These are phyloP conservation scores for Hirtodrosophila confusa DNA, from an alignment of 2,888 invertebrate genomes.

Conservation along the genomic window DNA sequence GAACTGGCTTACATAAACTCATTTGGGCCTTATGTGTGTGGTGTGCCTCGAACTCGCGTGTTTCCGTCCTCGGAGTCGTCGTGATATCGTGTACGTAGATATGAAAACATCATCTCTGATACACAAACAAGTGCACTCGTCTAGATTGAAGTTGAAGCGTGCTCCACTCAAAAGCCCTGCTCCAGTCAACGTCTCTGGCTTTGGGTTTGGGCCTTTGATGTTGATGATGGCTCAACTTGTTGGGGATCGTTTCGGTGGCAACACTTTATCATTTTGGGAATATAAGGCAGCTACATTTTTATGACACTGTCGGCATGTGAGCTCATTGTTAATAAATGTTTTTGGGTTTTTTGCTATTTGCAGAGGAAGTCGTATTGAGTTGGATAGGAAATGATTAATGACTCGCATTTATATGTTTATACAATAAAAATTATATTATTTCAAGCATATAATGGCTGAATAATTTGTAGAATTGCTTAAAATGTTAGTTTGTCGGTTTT, in stretches of 20 bases:
- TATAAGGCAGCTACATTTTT: slow-evolving; percentile 66
- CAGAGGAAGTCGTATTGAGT: slow-evolving; percentile 50
- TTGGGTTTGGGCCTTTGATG: slow-evolving; percentile 6
- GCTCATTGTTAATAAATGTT: slow-evolving; percentile 19
- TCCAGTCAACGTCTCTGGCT: slow-evolving; percentile 19
- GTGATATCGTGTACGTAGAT: slow-evolving; percentile 71
- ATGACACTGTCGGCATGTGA: slow-evolving; percentile 29
- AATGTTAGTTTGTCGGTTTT: background rate
- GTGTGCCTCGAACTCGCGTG: slow-evolving; percentile 50
- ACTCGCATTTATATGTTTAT: slow-evolving; percentile 40
- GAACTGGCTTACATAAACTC: slow-evolving; percentile 63
- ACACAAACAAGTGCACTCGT: slow-evolving; percentile 56
- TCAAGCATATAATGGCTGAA: background rate
- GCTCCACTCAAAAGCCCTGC: slow-evolving; percentile 34
- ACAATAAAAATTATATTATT: slow-evolving; percentile 2
- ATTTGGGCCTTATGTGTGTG: slow-evolving; percentile 55
- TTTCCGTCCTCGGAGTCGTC: slow-evolving; percentile 50
- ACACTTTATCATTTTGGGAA: slow-evolving; percentile 38
- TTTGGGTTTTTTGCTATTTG: background rate
- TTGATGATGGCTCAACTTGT: slow-evolving; percentile 29
- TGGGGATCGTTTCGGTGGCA: slow-evolving; percentile 28
- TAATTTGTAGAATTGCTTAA: background rate
- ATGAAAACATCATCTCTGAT: slow-evolving; percentile 39
- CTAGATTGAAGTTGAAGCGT: slow-evolving; percentile 51
- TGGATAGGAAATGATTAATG: slow-evolving; percentile 70